Conservation (phyloP, 2,888 invertebrate genomes). For the Pomacea canaliculata region DNA sequence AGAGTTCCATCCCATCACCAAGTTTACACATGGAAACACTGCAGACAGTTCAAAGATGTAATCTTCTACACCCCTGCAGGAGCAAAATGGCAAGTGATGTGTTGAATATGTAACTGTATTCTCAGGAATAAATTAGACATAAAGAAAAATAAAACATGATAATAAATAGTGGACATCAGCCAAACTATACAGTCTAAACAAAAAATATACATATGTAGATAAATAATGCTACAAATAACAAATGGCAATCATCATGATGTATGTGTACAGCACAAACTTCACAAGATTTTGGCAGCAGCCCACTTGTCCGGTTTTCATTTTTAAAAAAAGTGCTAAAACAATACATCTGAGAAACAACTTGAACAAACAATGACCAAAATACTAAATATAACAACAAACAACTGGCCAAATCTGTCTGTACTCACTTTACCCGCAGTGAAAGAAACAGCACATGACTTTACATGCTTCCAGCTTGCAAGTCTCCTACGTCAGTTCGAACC, state of each 20-base stretch:
- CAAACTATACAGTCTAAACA: conserved; percentile 1
- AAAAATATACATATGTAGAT: background rate
- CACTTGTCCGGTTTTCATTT: background rate
- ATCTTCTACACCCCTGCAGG: no score
- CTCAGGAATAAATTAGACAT: background rate
- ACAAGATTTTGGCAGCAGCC: conserved; percentile 6
- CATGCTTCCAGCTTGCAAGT: background rate
- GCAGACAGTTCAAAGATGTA: no score
- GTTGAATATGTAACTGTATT: background rate
- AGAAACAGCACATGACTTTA: background rate
- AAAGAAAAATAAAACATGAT: conserved; percentile 1
- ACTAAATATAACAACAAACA: background rate
- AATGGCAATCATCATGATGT: background rate
- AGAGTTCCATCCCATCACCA: conserved; percentile 14
- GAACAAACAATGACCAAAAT: conserved; percentile 9
- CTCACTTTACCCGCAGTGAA: conserved; percentile 15
- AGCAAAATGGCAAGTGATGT: conserved; percentile 15
- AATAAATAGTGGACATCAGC: conserved; percentile 1
- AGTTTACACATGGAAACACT: background rate
- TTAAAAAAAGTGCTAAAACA: background rate
- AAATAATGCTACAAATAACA: conserved; percentile 4
- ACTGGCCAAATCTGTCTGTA: conserved; percentile 6
- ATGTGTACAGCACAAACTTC: background rate
- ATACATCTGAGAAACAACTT: conserved; percentile 1
- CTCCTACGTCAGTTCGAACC: background rate